Base-by-base conservation (phyloP, 2,797 vertebrate species). In the Pagetopsis macropterus region DNA sequence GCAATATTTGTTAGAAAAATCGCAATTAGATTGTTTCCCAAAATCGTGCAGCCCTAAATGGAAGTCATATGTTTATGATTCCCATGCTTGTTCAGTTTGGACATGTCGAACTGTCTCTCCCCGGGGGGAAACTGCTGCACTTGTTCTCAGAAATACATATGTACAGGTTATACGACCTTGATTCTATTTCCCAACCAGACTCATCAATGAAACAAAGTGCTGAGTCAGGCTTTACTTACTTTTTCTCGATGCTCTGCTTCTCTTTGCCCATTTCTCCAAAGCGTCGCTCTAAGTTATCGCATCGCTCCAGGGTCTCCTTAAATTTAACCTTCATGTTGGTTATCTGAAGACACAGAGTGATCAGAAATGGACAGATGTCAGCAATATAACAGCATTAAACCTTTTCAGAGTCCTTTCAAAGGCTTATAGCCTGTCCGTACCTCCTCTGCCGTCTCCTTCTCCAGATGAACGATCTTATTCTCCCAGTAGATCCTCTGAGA, bases 291-390 rank as follows among this genome's bases (percentile, higher is more conserved):
- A 99, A 78, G 83, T 94, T 97, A 79, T 99, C 98, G 72, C 97
- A 99, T 83, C 97, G 98, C 89, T 99, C 98, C 88, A 99, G 95
- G 1, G 97, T 99, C 92, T 99, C 98, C 93, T 99, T 99, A 89
- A 99, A 99, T 79, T 99, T 99, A 7, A 93, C 91, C 93, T 99
- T 99, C 98, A 99, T 99, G 94, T 98, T 98, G 93, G 94, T 99
- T 84, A 99, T 98, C 98, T 99, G 93, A 68, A 87, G 31, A 69
- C 1, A 11, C 40, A 58, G 12, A 27, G 7, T 4, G 13, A 57
- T n/a, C 4, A 62, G 33, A 13, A 4, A 4, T 14, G 21, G 33
- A 37, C 6, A 37, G 33, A 37, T 2, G 8, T 37, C 33, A 37
- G 33, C 33, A 37, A 37, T 37, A 37, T 37, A 6, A 37, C 33